Conservation (phyloP, 2,797 vertebrate species). For the Galago senegalensis region DNA sequence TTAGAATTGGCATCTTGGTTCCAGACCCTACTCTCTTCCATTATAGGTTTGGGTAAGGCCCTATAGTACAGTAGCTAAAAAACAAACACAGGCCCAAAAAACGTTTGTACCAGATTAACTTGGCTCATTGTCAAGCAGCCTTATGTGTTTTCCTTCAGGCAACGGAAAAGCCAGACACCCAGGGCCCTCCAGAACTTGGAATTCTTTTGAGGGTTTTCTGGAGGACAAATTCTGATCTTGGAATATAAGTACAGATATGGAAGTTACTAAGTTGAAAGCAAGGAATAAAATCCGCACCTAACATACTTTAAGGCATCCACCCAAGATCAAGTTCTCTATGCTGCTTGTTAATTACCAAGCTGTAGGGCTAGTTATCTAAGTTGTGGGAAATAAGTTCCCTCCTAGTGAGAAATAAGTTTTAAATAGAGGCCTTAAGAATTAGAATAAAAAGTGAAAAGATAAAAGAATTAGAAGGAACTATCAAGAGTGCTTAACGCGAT, state of each 20-base stretch:
- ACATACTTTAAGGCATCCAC: background rate
- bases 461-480: background rate
- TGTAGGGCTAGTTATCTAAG: background rate
- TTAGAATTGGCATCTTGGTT: background rate
- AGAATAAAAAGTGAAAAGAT: background rate
- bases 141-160: background rate
- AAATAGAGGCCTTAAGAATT: background rate
- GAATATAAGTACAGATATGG: background rate
- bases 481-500: background rate
- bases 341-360: background rate
- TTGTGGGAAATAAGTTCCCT: background rate
- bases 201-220: background rate
- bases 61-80: background rate
- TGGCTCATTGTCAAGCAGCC: background rate
- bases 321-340: background rate
- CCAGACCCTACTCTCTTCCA: background rate
- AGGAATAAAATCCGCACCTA: background rate
- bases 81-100: background rate
- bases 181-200: background rate
- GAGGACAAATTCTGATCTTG: background rate
- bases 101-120: background rate
- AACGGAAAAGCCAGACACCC: background rate
- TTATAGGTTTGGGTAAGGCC: background rate
- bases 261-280: background rate
- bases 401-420: background rate